A percentile compares a stretch with the other conserved stretches of the same genome.
Conservation (phyloP, 1,140 invertebrate species). For the Lepidurus apus region DNA sequence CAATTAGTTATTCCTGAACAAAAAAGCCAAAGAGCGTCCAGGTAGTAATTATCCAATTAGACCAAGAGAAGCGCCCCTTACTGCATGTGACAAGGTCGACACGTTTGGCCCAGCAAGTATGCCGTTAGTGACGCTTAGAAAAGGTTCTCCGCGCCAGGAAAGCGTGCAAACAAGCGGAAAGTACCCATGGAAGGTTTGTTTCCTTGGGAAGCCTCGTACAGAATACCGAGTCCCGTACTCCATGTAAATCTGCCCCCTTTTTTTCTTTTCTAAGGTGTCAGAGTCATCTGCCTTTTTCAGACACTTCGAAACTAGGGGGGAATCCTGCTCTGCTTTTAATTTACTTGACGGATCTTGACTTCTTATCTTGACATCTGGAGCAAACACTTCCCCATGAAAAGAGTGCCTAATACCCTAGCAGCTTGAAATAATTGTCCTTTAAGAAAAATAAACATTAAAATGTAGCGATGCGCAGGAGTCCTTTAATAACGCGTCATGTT, state of each 20-base stretch:
- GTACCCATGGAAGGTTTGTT: not conserved
- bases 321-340: not conserved
- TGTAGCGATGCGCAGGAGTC: too few species aligned
- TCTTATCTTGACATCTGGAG: too few species aligned
- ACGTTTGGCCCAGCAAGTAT: not conserved
- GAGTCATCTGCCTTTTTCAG: not conserved
- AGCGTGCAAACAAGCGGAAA: not conserved
- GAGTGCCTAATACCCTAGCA: too few species aligned
- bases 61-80: not conserved
- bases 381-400: too few species aligned
- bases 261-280: not conserved
- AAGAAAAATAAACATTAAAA: too few species aligned
- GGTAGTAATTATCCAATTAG: conserved; percentile 16
- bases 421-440: too few species aligned
- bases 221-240: not conserved
- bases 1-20: not conserved
- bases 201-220: not conserved
- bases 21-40: conserved; percentile 2
- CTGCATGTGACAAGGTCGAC: not conserved
- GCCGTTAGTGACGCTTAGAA: not conserved
- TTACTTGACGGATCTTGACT: not conserved
- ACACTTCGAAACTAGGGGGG: not conserved
- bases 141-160: not conserved
- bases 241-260: not conserved
- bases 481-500: not conserved